Evolutionary conservation across 2,888 invertebrate genomes (phyloP).

Genomic region (Copidosoma aretas): DNA sequence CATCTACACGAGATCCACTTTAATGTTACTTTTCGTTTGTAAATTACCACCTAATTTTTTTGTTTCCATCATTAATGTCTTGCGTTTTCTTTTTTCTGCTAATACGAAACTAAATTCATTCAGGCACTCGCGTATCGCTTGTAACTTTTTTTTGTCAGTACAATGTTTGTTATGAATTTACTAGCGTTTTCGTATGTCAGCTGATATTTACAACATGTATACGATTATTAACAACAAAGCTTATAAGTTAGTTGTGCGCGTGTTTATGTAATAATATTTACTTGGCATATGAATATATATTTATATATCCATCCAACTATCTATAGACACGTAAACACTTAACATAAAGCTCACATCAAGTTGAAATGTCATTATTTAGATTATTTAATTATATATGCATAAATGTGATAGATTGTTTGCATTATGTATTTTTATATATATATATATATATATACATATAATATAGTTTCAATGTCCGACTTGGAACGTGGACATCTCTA

Average conservation of each 20-base stretch:
- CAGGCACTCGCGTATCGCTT: background rate
- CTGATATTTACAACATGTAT: constrained; percentile 2
- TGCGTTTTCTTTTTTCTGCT: background rate
- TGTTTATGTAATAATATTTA: background rate
- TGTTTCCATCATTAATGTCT: background rate
- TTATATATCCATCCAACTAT: background rate
- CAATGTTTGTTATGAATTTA: background rate
- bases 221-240: constrained; percentile 1
- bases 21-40: background rate
- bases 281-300: background rate
- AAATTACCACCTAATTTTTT: constrained; percentile 4
- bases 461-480: background rate
- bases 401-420: background rate
- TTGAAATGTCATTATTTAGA: background rate
- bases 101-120: background rate
- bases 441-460: background rate
- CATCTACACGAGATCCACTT: background rate
- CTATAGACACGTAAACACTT: background rate
- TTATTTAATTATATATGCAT: background rate
- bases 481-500: background rate
- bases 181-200: constrained; percentile 1
- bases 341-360: background rate
- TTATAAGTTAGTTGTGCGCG: background rate
- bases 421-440: background rate
- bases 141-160: background rate